Percentiles rank a stretch among this genome's conserved stretches.
Evolutionary conservation across 2,888 invertebrate genomes (phyloP).

Genomic region (Sinhomidia bicolor): DNA sequence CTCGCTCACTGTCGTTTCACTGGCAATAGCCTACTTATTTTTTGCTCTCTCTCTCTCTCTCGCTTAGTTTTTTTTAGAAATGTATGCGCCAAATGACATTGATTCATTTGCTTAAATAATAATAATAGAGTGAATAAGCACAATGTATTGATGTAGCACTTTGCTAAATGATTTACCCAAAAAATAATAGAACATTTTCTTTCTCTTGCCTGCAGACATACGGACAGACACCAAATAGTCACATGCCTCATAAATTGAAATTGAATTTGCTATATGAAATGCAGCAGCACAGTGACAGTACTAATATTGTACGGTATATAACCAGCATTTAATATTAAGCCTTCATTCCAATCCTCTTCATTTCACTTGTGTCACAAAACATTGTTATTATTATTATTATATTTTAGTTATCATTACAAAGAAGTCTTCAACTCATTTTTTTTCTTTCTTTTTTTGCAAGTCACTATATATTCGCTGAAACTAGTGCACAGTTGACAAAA

Average conservation of each 20-base stretch:
- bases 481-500: constrained; percentile 1
- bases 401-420: background rate
- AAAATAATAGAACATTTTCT: too few species aligned
- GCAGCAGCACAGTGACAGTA: constrained; percentile 7
- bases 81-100: constrained; percentile 56
- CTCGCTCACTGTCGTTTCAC: background rate
- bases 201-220: too few species aligned
- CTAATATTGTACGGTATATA: background rate
- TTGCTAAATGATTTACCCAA: too few species aligned
- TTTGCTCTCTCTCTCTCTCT: too few species aligned
- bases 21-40: constrained; percentile 55
- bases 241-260: too few species aligned
- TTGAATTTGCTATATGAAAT: too few species aligned
- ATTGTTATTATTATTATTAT: background rate
- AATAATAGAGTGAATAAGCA: too few species aligned
- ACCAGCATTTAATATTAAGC: background rate
- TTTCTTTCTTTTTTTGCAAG: background rate
- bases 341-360: background rate
- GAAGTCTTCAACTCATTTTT: background rate
- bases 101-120: constrained; percentile 51
- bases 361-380: background rate
- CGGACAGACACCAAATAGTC: too few species aligned
- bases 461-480: background rate
- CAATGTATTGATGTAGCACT: too few species aligned
- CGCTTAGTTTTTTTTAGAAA: background rate